Conservation (phyloP, 1,140 invertebrate species). For the Subanguina moxae region DNA sequence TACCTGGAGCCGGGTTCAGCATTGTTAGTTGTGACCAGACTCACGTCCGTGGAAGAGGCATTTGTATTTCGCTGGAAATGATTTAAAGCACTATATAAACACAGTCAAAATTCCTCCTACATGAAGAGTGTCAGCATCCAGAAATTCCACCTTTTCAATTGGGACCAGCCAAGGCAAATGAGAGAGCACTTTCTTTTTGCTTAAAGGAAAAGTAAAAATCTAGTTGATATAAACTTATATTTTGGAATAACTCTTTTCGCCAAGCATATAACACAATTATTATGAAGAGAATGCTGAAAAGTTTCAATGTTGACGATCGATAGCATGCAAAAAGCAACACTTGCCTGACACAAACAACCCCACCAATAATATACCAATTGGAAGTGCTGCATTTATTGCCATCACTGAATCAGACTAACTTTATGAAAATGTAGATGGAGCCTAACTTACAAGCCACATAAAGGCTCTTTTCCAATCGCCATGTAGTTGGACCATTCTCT, state of each 20-base stretch:
- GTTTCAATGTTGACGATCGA: not conserved
- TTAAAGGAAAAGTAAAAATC: not conserved
- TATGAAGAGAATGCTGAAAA: not conserved
- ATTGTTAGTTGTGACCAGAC: not conserved
- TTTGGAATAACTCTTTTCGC: not conserved
- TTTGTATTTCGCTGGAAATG: not conserved
- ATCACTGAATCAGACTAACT: not conserved
- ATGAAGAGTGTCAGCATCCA: not conserved
- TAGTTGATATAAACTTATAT: not conserved
- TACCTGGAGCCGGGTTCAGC: not conserved
- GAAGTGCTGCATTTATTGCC: slow-evolving; percentile 12
- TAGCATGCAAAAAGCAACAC: not conserved
- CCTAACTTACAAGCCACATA: not conserved
- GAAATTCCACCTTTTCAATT: not conserved
- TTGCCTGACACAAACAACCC: slow-evolving; percentile 1
- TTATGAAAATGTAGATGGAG: not conserved
- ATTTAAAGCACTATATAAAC: not conserved
- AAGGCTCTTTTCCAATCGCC: not conserved
- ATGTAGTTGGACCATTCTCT: not conserved
- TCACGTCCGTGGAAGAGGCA: not conserved
- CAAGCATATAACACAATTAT: not conserved
- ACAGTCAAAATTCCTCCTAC: not conserved
- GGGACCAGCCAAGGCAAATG: slow-evolving; percentile 14
- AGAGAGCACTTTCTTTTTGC: slow-evolving; percentile 1
- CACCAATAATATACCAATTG: slow-evolving; percentile 15